Base-by-base conservation (phyloP, 2,797 vertebrate species). In the Setipinna tenuifilis region DNA sequence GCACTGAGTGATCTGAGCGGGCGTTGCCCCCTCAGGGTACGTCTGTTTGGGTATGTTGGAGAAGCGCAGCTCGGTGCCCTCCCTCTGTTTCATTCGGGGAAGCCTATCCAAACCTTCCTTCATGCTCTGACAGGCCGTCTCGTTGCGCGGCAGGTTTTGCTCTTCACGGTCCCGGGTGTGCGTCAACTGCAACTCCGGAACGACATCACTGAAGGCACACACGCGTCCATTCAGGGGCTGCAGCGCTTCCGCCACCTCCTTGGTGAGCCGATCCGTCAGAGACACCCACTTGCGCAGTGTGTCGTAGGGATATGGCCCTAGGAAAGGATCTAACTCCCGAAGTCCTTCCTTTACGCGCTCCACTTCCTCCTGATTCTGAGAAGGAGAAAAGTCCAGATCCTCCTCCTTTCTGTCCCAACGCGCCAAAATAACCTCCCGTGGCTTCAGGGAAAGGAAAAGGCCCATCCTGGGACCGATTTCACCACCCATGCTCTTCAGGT, bases 281-380 rank as follows among this genome's bases (percentile, higher is more conserved):
- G 98, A 98, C n/a, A 99, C 96, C 98, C 98, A 99, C 84, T 97
- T 97, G 86, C 96, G 97, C 89, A 99, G 94, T 0, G 94, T 96
- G 85, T 95, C 95, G 54, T 98, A 99, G 0, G 98, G 98, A 83
- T 99, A 99, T 0, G 98, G 97, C 23, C 98, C 98, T 16, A 99
- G 92, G 89, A 95, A 96, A 5, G 90, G 92, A 88, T 99, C 98
- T 88, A 99, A 91, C 28, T 98, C 97, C 35, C 58, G 92, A 54
- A 99, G 92, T 62, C 88, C 94, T 0, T 90, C 95, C 80, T 94
- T 89, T 81, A 97, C 92, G 6, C 94, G 94, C 31, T 94, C 95
- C 12, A 96, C 93, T 89, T 97, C 96, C 54, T 95, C 96, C 14
- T 95, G 90, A 0, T 94, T 92, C 58, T 94, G 91, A 28, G 95